Percentiles rank a stretch among this genome's conserved stretches.
These are phyloP conservation scores for Dasyornis broadbenti DNA, from an alignment of 2,113 vertebrate genomes.

Conservation along the genomic window DNA sequence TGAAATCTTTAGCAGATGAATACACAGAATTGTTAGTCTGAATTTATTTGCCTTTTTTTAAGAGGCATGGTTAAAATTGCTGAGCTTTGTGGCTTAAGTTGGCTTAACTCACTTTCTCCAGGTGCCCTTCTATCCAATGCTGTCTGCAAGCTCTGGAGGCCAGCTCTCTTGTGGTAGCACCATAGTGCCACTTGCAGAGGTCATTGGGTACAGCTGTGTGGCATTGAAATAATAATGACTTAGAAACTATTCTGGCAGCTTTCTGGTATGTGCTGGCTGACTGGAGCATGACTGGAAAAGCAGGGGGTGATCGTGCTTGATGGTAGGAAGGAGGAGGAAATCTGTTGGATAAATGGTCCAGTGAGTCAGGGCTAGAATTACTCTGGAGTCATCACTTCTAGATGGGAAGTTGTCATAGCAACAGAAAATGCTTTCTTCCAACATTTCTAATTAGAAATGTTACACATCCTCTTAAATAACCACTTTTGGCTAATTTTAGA, in stretches of 20 bases:
- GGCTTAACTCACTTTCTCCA: neutral
- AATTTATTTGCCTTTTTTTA: neutral
- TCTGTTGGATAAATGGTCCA: neutral
- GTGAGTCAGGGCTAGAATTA: neutral
- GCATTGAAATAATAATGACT: neutral
- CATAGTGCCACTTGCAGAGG: neutral
- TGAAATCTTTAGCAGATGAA: neutral
- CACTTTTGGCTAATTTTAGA: neutral
- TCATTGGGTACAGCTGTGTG: neutral
- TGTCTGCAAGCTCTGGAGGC: neutral
- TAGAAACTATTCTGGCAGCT: neutral
- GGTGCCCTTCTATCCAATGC: neutral
- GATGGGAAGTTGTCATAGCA: neutral
- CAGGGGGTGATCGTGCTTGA: neutral
- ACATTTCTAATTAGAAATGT: neutral
- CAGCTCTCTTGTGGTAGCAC: neutral
- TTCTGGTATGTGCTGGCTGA: neutral
- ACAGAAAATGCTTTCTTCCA: constrained; percentile 6
- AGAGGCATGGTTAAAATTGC: neutral
- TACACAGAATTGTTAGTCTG: neutral
- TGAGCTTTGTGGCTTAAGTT: neutral
- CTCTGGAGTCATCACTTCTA: neutral
- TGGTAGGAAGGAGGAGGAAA: neutral
- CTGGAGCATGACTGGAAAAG: neutral
- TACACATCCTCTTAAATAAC: neutral